Evolutionary conservation across 1,140 invertebrate species (phyloP), one percentile per base, ranked within the genome.

Genomic region (Drosophila pruinosa): DNA sequence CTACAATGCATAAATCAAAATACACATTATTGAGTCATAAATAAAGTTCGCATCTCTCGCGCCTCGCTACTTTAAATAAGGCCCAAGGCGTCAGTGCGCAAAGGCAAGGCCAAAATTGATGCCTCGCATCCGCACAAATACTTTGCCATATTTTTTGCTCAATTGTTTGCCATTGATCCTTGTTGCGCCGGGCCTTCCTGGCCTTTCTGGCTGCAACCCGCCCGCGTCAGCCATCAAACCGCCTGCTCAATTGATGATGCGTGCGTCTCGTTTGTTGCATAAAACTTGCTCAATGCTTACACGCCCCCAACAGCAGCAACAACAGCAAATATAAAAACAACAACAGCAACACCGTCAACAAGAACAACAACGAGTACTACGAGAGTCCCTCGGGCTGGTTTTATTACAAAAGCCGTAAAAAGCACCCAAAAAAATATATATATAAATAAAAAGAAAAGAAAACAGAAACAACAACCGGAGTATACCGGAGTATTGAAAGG

Each of bases 1-100:
- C 74, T 78, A 78, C 61, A 88, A 88, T 78, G 82, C 82, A 88
- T 88, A 89, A 88, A 88, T 88, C 82, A 88, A 89, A 88, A 89
- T 89, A 82, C 78, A 88, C 83, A 88, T 88, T 88, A 88, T 88
- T 88, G 83, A 88, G 82, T 67, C 83, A 88, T 88, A 88, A 88
- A 88, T 88, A 88, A 88, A 88, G 75, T 89, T 81, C 77, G 67
- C 73, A 75, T 63, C 78, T 71, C 67, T 28, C 61, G 68, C 68
- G 61, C 61, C 57, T 65, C 43, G 74, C 78, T 89, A 88, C 78
- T 88, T 88, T 89, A 86, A 86, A 86, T 88, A 86, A 88, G 69
- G 68, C 81, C 76, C 47, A 61, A 63, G 69, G 78, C 68, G 54
- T 28, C 41, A 47, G 24, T 24, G 28, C 22, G 41, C n/a, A 57